Base-by-base conservation (phyloP, 2,113 vertebrate genomes). In the Chaenocephalus aceratus region DNA sequence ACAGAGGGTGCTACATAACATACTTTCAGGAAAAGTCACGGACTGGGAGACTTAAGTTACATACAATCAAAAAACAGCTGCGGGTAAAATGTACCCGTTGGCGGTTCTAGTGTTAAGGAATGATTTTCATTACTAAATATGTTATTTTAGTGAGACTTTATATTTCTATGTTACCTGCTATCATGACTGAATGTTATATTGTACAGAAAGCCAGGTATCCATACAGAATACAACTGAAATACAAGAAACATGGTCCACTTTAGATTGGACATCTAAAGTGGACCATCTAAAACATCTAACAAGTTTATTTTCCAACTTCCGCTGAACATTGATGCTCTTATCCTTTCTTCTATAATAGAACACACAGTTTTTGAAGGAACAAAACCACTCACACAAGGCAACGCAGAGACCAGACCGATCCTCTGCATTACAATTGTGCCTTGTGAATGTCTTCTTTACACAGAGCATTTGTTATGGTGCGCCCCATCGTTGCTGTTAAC, bases 401-500 rank as follows among this genome's bases (percentile, higher is more conserved):
- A 46, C 8, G 67, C 10, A 13, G 45, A 49, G 49, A 45, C 16
- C 69, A 18, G 76, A 56, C 0, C 36, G 64, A 70, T 71, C 46
- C 48, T 69, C 72, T 51, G 75, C 70, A 82, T 89, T 73, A 74
- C 70, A 79, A 79, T 76, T 75, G 34, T 44, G 59, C 51, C 59
- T 9, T 34, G 52, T 6, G 58, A 72, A 23, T 80, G 13, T 14
- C 63, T 75, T 71, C 77, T 71, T 77, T 36, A 53, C 72, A 59
- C 52, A 48, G 74, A 79, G 63, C 44, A 34, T 66, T 54, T 67
- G 81, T 71, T 56, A 21, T 76, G 56, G 80, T 81, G 79, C 18
- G 52, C 84, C 59, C 34, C 49, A 60, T 89, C 77, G 77, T 87
- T 65, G 79, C 74, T 10, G 66, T 79, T 88, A 88, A 88, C 86